Evolutionary conservation across 2,797 vertebrate species (phyloP), one percentile per base, ranked within the genome.

Genomic region (Kryptopterus vitreolus): DNA sequence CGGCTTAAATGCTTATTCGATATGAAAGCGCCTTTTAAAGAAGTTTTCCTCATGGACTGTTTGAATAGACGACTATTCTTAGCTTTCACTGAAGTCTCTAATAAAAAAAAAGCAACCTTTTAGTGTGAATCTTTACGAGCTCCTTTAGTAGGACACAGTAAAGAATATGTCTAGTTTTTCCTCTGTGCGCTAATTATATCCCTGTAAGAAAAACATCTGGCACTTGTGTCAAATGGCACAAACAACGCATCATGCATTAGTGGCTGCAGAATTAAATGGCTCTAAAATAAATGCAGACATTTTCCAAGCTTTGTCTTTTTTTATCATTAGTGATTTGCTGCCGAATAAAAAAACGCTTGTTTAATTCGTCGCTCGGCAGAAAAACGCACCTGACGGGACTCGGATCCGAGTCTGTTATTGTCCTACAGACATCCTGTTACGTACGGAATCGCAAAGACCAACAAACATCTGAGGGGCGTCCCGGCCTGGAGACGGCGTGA

Each of bases 391-490:
- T 43, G 35, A 66, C 18, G 48, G 24, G 16, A 3, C n/a, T 76
- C 57, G 72, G 13, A 69, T 58, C 62, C 20, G 35, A 69, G 71
- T 77, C n/a, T 12, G 68, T 75, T 24, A 55, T 70, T 22, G 58
- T 78, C 77, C 55, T 7, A 61, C 43, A 62, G 43, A 16, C 22
- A 35, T 31, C 35, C 43, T 79, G 68, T 57, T 81, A 58, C 43
- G 43, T 52, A 35, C 48, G 8, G 29, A 77, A 73, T 66, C 75
- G 33, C 31, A 18, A 69, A 55, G 46, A 31, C 22, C 46, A 62
- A 33, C 48, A 81, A 82, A 82, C 73, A 77, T 68, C 73, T 15
- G 24, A 83, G 65, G 38, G 61, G 24, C 62, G 33, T 83, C 69
- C 68, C 62, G 12, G 72, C 22, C n/a, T 81, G 66, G 57, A 59